Evolutionary conservation across 2,888 invertebrate species (phyloP), one percentile per base, ranked within the genome.

Genomic region (Drosophila prostipennis): DNA sequence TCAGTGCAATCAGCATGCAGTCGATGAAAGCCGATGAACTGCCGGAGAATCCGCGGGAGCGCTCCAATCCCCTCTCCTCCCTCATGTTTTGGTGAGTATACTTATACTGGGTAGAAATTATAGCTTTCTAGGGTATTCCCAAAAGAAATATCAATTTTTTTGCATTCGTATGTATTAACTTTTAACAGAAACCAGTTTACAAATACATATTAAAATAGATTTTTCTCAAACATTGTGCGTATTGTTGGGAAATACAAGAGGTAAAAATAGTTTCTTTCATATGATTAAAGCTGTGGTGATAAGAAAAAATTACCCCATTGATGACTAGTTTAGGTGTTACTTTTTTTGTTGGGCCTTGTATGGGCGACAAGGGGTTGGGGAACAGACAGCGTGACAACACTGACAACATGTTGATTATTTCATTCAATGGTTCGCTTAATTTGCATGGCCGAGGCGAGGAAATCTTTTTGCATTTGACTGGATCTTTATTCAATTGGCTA

Each of bases 61-160:
- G 91, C 40, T 93, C 94, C 26, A 94, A 93, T 81, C 78, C 93
- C 3, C 79, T 96, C 8, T 95, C 95, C 4, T 93, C 95, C 58
- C 90, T 95, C 14, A 91, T 94, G 37, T 95, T 94, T 91, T 94
- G 94, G 91, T 91, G 87, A 80, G 89, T 72, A 19, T 19, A 7
- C 40, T 5, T 72, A 13, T n/a, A 7, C 39, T 2, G 11, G n/a
- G 10, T n/a, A 13, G 1, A 46, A 14, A 2, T 6, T 14, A 6
- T 46, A 3, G 3, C 26, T n/a, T 26, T 45, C 45, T n/a, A 26
- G 7, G 13, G 11, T 10, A 10, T n/a, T 10, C 6, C 2, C 5
- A 1, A 6, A 7, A 49, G 1, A 19, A 7, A 16, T 14, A 34
- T 34, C 0, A 6, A 14, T 46, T n/a, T n/a, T n/a, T n/a, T n/a